A percentile compares a stretch with the other conserved stretches of the same genome.
phyloP scores from a whole-genome alignment of 2,113 vertebrate genomes.

The Theropithecus gelada region DNA sequence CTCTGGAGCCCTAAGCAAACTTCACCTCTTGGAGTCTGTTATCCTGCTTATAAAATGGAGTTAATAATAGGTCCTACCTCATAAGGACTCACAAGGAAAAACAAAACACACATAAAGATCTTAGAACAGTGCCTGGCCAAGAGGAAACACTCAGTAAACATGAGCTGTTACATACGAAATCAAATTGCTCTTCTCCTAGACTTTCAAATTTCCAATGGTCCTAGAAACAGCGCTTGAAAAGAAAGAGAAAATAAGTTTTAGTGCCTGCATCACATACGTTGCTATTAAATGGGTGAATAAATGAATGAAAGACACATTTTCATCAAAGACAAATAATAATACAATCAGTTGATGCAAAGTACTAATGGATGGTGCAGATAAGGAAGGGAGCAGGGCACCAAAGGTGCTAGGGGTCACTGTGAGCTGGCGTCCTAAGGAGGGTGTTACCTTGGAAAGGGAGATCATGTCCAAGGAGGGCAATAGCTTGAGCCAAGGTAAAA shows the following conservation, averaged over 20 bases:
- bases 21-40: not conserved
- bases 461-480: not conserved
- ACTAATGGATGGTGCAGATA: not conserved
- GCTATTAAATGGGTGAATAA: constrained; percentile 29
- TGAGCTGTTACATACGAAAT: not conserved
- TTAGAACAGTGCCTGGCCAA: not conserved
- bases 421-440: not conserved
- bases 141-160: not conserved
- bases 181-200: constrained; percentile 30
- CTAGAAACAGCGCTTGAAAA: constrained; percentile 36
- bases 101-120: not conserved
- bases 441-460: not conserved
- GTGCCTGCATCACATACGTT: not conserved
- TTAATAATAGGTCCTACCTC: not conserved
- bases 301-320: constrained; percentile 9
- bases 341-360: not conserved
- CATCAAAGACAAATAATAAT: constrained; percentile 30
- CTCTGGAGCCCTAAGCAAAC: not conserved
- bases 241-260: not conserved
- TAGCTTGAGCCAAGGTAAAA: not conserved
- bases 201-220: constrained; percentile 9
- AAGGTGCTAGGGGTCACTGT: not conserved
- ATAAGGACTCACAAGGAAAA: constrained; percentile 19
- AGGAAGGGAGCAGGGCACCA: not conserved
- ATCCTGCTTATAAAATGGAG: constrained; percentile 4